These are phyloP conservation scores for Drosophila birchii DNA, from an alignment of 2,888 invertebrate genomes.

Conservation along the genomic window DNA sequence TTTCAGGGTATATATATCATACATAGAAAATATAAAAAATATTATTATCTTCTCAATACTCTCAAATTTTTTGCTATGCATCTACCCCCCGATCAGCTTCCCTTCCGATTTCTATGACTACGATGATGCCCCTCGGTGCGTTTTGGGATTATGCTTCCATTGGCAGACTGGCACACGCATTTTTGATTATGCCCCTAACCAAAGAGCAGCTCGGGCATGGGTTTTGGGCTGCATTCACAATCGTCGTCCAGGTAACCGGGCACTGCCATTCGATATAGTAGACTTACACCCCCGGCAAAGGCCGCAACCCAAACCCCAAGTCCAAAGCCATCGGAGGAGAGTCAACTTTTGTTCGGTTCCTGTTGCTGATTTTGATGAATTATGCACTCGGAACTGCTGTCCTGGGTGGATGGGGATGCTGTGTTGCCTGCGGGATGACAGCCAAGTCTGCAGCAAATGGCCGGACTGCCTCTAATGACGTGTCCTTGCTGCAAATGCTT, in stretches of 20 bases:
- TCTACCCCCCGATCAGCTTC: neutral
- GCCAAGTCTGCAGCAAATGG: slow-evolving; percentile 38
- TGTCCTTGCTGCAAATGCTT: slow-evolving; percentile 74
- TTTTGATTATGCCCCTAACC: slow-evolving; percentile 61
- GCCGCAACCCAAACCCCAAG: slow-evolving; percentile 13
- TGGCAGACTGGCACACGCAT: slow-evolving; percentile 63
- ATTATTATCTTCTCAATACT: neutral
- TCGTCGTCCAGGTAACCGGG: slow-evolving; percentile 48
- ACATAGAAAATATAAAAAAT: no score
- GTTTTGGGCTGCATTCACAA: slow-evolving; percentile 60
- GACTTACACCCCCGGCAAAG: slow-evolving; percentile 16
- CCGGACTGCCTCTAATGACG: slow-evolving; percentile 65
- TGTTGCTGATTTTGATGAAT: slow-evolving; percentile 76
- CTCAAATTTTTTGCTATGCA: neutral
- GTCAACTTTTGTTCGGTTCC: slow-evolving; percentile 66
- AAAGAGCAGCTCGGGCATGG: slow-evolving; percentile 2
- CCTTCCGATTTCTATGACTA: slow-evolving; percentile 20
- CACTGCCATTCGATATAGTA: slow-evolving; percentile 33
- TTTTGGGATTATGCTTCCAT: slow-evolving; percentile 57
- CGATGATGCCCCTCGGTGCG: slow-evolving; percentile 47
- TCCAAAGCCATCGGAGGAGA: slow-evolving; percentile 32
- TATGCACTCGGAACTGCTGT: slow-evolving; percentile 59
- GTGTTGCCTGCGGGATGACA: slow-evolving; percentile 33
- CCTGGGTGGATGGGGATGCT: slow-evolving; percentile 1
- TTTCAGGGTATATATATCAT: no score